These are phyloP conservation scores for Peucedramus taeniatus DNA, from an alignment of 2,113 vertebrate species.

Conservation along the genomic window DNA sequence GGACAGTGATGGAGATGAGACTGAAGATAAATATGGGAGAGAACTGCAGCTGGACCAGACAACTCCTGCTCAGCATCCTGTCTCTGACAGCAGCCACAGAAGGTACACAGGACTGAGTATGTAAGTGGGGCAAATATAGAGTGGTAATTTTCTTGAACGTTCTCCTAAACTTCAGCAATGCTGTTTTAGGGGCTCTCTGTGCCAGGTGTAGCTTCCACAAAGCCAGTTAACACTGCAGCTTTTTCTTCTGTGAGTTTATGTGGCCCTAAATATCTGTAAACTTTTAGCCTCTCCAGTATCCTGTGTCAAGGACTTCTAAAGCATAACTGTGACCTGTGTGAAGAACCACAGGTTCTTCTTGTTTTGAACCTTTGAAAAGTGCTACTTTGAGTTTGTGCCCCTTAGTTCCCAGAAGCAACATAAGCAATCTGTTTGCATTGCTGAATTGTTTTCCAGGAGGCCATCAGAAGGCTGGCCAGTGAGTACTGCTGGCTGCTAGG, in stretches of 20 bases:
- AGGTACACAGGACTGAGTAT: neutral
- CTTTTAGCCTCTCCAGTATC: neutral
- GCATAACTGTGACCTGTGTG: accelerated
- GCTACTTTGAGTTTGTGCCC: neutral
- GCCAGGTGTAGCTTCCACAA: neutral
- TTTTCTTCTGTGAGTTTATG: neutral
- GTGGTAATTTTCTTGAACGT: neutral
- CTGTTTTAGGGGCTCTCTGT: neutral
- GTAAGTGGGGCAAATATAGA: neutral
- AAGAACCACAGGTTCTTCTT: neutral
- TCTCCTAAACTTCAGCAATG: neutral
- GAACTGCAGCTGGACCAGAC: neutral
- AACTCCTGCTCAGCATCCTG: neutral
- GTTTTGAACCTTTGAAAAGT: neutral
- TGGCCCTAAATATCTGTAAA: neutral
- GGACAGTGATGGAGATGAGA: neutral
- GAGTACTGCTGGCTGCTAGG: neutral
- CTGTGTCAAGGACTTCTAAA: neutral
- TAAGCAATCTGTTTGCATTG: neutral
- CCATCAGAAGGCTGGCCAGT: neutral
- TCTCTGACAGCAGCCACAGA: neutral
- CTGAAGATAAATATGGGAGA: neutral
- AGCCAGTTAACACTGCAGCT: neutral
- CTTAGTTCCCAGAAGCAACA: neutral
- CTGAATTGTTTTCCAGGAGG: neutral